Percentiles rank a stretch among this genome's conserved stretches.
phyloP scores from a whole-genome alignment of 2,888 invertebrate genomes.

The Panopea generosa region DNA sequence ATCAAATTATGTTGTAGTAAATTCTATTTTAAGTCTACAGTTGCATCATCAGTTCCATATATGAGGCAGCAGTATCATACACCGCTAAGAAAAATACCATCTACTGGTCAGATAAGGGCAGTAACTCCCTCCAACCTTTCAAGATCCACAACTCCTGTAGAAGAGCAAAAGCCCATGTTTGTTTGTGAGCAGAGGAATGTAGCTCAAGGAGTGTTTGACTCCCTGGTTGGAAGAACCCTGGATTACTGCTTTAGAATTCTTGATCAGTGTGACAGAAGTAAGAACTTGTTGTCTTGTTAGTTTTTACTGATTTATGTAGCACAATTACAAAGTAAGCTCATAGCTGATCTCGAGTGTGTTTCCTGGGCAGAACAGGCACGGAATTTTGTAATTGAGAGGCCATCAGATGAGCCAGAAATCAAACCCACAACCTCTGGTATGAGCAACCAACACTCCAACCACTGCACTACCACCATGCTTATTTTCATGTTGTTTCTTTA shows the following conservation, averaged over 20 bases:
- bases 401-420: no score
- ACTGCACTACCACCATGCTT: no score
- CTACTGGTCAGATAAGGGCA: neutral
- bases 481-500: no score
- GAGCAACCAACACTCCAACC: no score
- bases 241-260: conserved; percentile 81
- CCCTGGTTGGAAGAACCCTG: conserved; percentile 70
- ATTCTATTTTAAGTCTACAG: neutral
- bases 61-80: neutral
- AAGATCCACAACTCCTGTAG: conserved; percentile 18
- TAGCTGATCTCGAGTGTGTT: no score
- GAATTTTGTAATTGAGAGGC: no score
- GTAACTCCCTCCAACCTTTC: conserved; percentile 8
- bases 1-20: no score
- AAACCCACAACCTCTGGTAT: no score
- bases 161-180: neutral
- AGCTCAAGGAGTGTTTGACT: conserved; percentile 57
- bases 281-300: conserved; percentile 38
- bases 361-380: no score
- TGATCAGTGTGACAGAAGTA: conserved; percentile 83
- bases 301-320: neutral
- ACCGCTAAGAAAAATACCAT: no score
- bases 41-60: neutral
- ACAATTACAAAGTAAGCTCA: no score
- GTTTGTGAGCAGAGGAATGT: conserved; percentile 11